These are phyloP conservation scores for Pogoniulus pusillus DNA, from an alignment of 2,797 vertebrate genomes.

Conservation along the genomic window DNA sequence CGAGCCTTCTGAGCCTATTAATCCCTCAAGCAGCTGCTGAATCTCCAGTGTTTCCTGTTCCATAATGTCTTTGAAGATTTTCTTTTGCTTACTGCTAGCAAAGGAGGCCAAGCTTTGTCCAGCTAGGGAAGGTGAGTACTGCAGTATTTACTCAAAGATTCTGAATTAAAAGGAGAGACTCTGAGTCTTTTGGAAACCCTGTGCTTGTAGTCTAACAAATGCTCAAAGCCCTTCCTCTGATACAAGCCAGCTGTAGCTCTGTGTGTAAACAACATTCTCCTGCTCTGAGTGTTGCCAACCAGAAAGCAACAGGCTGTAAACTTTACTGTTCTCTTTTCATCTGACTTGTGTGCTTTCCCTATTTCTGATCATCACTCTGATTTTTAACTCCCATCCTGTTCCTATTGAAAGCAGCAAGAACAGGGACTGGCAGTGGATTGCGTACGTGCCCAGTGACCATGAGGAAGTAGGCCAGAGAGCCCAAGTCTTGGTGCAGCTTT, in stretches of 20 bases:
- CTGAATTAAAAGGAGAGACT: not conserved
- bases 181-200: not conserved
- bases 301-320: slow-evolving; percentile 13
- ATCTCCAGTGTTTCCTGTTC: not conserved
- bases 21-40: slow-evolving; percentile 33
- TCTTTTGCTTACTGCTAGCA: not conserved
- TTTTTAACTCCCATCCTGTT: not conserved
- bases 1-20: slow-evolving; percentile 24
- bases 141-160: not conserved
- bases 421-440: not conserved
- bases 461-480: not conserved
- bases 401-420: not conserved
- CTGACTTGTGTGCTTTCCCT: not conserved
- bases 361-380: not conserved
- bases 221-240: slow-evolving; percentile 37
- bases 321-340: slow-evolving; percentile 32
- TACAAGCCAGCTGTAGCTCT: slow-evolving; percentile 57
- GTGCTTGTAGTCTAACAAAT: slow-evolving; percentile 1
- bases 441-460: accelerated
- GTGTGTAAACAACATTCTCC: slow-evolving; percentile 41
- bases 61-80: not conserved
- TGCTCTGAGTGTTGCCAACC: slow-evolving; percentile 23
- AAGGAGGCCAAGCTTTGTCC: not conserved
- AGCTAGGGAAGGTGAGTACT: not conserved
- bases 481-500: not conserved